phyloP scores from a whole-genome alignment of 2,888 invertebrate species.

The Drepana falcataria region DNA sequence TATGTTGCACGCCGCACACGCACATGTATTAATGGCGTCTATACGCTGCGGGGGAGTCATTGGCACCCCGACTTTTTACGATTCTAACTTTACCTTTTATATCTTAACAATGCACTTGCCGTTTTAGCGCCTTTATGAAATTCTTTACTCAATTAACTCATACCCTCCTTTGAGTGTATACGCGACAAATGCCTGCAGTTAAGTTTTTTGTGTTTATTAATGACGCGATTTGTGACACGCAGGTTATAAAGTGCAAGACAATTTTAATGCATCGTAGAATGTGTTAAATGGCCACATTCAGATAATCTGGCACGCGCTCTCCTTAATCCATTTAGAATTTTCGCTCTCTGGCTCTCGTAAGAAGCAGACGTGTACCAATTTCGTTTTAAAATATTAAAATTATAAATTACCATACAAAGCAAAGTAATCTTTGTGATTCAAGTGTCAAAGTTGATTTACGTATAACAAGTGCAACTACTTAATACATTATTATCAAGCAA shows the following conservation, averaged over 20 bases:
- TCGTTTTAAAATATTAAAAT: too few species aligned
- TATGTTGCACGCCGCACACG: constrained; percentile 17
- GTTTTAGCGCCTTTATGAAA: constrained; percentile 68
- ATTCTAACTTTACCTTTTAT: constrained; percentile 68
- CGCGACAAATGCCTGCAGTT: constrained; percentile 42
- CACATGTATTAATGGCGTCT: constrained; percentile 49
- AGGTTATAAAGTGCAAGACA: constrained; percentile 40
- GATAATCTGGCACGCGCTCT: constrained; percentile 11
- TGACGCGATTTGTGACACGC: constrained; percentile 57
- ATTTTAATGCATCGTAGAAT: constrained; percentile 29
- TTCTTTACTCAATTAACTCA: constrained; percentile 67
- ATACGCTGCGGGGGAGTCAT: constrained; percentile 34
- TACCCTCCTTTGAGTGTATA: constrained; percentile 46
- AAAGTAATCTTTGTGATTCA: too few species aligned
- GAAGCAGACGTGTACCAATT: too few species aligned
- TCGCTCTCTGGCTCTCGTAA: background rate
- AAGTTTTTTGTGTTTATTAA: constrained; percentile 56
- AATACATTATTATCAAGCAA: too few species aligned
- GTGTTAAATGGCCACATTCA: constrained; percentile 23
- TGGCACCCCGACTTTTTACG: constrained; percentile 55
- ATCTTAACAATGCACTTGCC: constrained; percentile 43
- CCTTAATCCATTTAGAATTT: background rate
- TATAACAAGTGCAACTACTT: too few species aligned
- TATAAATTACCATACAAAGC: too few species aligned
- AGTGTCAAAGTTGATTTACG: too few species aligned